phyloP scores from a whole-genome alignment of 2,797 vertebrate species.

The Luscinia megarhynchos region DNA sequence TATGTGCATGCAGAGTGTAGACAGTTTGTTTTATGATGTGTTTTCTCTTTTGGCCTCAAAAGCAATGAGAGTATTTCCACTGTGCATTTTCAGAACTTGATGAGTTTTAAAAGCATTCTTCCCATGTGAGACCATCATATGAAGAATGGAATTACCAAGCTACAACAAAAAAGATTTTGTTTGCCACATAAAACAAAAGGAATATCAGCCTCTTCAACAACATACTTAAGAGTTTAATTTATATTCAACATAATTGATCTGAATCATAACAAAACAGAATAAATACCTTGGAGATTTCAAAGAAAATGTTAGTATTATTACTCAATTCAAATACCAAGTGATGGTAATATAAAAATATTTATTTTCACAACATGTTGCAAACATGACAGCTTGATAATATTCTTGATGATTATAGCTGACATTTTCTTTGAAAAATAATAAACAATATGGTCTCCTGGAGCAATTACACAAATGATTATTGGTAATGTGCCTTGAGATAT shows the following conservation, averaged over 20 bases:
- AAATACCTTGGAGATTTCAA: slow-evolving; percentile 1
- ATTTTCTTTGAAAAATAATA: slow-evolving; percentile 22
- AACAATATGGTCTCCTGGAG: background rate
- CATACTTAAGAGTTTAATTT: slow-evolving; percentile 3
- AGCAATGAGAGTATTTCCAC: background rate
- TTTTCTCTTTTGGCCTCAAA: background rate
- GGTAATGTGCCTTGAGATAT: background rate
- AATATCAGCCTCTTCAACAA: background rate
- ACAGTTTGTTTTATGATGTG: background rate
- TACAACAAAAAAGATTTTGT: background rate
- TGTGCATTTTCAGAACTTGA: background rate
- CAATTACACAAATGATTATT: background rate
- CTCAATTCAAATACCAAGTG: background rate
- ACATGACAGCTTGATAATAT: slow-evolving; percentile 13
- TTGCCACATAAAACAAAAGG: background rate
- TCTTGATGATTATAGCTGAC: background rate
- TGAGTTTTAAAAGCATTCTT: background rate
- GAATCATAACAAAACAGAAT: background rate
- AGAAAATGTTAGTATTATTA: background rate
- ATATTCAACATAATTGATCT: background rate
- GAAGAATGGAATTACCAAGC: background rate
- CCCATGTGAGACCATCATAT: background rate
- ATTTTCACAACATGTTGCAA: background rate
- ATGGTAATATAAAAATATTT: background rate
- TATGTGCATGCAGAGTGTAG: background rate